Base-by-base conservation (phyloP, 2,113 vertebrate genomes). In the Patagioenas fasciata region DNA sequence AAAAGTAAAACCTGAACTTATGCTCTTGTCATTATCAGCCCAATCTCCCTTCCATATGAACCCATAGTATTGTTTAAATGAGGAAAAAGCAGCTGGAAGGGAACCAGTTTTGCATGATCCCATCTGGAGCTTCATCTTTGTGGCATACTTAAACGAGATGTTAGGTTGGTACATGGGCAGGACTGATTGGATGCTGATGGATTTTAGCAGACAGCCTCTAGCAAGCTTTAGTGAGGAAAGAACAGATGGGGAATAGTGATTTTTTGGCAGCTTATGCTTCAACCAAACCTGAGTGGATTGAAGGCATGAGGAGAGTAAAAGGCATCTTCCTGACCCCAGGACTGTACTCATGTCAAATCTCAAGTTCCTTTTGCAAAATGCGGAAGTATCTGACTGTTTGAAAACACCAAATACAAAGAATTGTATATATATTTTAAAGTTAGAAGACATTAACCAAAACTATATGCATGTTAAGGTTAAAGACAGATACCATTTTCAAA, bases 111-210 rank as follows among this genome's bases (percentile, higher is more conserved):
- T 94, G 50, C 77, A 65, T 94, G 80, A 84, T 96, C 92, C 95
- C 96, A 95, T 96, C 92, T 95, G 96, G 88, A 97, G 85, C n/a
- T 84, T 81, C 77, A 80, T 88, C 80, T 84, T 67, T 66, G 85
- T 93, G 92, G 80, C 92, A 94, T 72, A 53, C 72, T 93, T 93
- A 95, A 94, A 91, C 0, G 5, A 96, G 73, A 92, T 81, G 80
- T 53, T 89, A 36, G 57, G 53, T 78, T 96, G 57, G 83, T 92
- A 44, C 83, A 95, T 79, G 70, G 72, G 72, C 77, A 95, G 92
- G 83, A 81, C 93, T 89, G 93, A 93, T 81, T 84, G 80, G 47
- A 94, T 93, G 80, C 75, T 89, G 73, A 89, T 0, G 77, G 85
- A 87, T 96, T 96, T 96, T 86, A 93, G 80, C 91, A 95, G 92